Percentiles rank a stretch among this genome's conserved stretches.
Evolutionary conservation across 2,888 invertebrate species (phyloP).

Genomic region (Meandrusa payeni): DNA sequence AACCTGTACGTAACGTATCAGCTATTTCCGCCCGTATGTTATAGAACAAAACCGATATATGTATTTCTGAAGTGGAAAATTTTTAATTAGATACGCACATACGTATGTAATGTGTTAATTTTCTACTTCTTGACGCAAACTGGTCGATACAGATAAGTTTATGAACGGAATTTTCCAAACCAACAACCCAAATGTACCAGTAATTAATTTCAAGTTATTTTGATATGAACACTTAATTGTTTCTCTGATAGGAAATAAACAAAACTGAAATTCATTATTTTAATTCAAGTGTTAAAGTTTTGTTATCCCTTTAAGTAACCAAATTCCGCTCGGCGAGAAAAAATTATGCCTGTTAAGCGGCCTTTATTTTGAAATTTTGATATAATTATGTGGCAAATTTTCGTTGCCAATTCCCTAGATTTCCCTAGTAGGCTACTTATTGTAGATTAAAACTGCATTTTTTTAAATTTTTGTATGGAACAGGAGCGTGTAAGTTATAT

Average conservation of each 20-base stretch:
- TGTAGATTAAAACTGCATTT: too few relatives aligned
- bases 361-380: too few relatives aligned
- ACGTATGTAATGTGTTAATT: constrained; percentile 5
- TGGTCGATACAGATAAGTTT: constrained; percentile 5
- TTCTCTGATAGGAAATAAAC: constrained; percentile 6
- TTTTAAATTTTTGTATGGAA: too few relatives aligned
- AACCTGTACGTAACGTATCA: constrained; percentile 19
- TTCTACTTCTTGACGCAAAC: constrained; percentile 5
- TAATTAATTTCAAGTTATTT: constrained; percentile 9
- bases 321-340: too few relatives aligned
- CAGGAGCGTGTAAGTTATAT: too few relatives aligned
- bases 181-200: constrained; percentile 1
- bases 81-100: constrained; percentile 10
- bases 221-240: constrained; percentile 17
- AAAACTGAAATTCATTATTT: too few relatives aligned
- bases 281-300: too few relatives aligned
- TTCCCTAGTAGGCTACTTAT: too few relatives aligned
- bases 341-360: too few relatives aligned
- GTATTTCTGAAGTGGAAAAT: constrained; percentile 8
- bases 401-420: too few relatives aligned
- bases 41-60: constrained; percentile 1
- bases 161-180: constrained; percentile 15
- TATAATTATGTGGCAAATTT: too few relatives aligned
- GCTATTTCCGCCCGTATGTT: constrained; percentile 21
- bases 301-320: too few relatives aligned